Evolutionary conservation across 2,113 vertebrate genomes (phyloP), one percentile per base, ranked within the genome.

Genomic region (Plectropomus leopardus): DNA sequence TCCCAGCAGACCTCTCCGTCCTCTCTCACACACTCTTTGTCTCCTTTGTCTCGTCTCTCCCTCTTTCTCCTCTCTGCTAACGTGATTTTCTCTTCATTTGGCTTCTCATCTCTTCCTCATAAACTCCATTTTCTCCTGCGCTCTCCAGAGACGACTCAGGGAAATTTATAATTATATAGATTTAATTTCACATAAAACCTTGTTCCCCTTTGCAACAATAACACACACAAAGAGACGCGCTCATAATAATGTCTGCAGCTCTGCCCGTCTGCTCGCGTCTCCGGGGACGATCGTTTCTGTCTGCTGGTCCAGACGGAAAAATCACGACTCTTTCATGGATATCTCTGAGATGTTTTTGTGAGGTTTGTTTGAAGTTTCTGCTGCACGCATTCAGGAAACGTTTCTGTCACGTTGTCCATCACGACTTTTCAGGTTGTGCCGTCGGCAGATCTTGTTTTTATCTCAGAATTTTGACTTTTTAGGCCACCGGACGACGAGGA

Each of bases 1-100:
- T 86, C 88, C 84, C 85, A 72, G 59, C 77, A 77, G 91, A 86
- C 83, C 60, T 63, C 76, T 57, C 74, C 57, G 40, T 73, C 66
- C 19, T 58, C 75, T 59, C 74, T 73, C 44, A 7, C 78, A 58
- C 77, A 47, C 76, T 59, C 61, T 76, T 67, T 59, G 26, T 83
- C 76, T 70, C 71, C 64, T 44, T 54, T 26, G 19, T 50, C 58
- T 87, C 75, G 11, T 26, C n/a, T 50, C 58, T 87, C 75, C 13
- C 61, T 59, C 45, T 45, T 32, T 40, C 36, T 40, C 36, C 36
- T n/a, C 36, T 40, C 36, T 40, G 36, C 64, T 77, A 84, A 87
- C 70, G 28, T 48, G 61, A 77, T 88, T 89, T 82, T 72, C 64
- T 85, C 77, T 69, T 83, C 59, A 83, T 86, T 85, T 76, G 54